These are phyloP conservation scores for Eulemur coronatus DNA, from an alignment of 2,797 vertebrate species.

Conservation along the genomic window DNA sequence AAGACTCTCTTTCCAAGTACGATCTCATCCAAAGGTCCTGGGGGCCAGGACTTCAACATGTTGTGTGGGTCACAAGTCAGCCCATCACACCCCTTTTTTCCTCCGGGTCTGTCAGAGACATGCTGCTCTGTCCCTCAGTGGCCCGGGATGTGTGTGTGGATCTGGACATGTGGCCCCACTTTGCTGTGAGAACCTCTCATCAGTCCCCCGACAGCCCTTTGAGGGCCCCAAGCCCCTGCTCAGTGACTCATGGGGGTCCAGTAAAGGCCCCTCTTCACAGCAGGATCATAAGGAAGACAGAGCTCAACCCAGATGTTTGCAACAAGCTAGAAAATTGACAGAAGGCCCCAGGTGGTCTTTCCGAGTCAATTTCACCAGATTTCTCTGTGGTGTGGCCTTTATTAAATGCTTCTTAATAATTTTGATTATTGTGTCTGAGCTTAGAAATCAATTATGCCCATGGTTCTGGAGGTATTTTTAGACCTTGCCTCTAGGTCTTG, in stretches of 20 bases:
- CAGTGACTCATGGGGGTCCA: rapidly evolving
- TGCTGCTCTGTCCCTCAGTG: background rate
- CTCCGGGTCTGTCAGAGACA: background rate
- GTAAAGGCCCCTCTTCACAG: background rate
- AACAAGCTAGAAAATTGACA: no score
- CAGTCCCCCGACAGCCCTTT: rapidly evolving
- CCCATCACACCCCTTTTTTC: rapidly evolving
- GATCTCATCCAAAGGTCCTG: background rate
- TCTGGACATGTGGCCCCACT: background rate
- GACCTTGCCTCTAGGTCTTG: background rate
- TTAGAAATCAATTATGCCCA: background rate
- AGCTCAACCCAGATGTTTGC: background rate
- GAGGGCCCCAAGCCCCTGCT: background rate
- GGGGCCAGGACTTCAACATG: background rate
- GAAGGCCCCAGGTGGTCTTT: background rate
- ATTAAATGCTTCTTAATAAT: background rate
- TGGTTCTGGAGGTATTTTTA: background rate
- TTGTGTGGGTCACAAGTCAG: background rate
- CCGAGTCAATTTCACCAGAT: background rate
- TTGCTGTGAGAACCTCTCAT: background rate
- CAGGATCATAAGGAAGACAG: background rate
- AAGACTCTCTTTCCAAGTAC: background rate
- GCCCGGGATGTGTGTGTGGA: no score
- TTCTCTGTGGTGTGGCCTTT: background rate
- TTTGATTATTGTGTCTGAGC: background rate